These are phyloP conservation scores for Capitulum mitella DNA, from an alignment of 2,888 invertebrate genomes.

Conservation along the genomic window DNA sequence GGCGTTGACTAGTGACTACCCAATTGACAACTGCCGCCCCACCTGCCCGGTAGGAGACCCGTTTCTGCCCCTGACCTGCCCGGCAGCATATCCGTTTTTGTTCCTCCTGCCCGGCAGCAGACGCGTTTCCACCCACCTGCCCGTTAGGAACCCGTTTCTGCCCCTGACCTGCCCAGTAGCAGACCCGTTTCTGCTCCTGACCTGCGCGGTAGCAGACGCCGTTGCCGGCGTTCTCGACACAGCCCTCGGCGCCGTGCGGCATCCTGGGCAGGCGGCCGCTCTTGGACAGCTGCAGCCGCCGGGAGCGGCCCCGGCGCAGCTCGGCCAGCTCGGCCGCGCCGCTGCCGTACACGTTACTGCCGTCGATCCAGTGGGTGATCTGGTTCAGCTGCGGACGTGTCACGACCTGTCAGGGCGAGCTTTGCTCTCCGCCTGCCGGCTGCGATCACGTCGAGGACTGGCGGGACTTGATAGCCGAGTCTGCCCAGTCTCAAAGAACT, in stretches of 20 bases:
- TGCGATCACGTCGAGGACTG: too few species aligned
- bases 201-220: constrained; percentile 5
- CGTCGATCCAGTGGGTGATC: constrained; percentile 64
- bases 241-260: background rate
- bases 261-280: background rate
- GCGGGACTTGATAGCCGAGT: too few species aligned
- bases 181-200: background rate
- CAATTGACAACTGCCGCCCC: too few species aligned
- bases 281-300: constrained; percentile 46
- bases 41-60: too few species aligned
- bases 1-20: too few species aligned
- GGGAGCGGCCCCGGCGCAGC: constrained; percentile 55
- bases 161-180: background rate
- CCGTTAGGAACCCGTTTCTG: background rate
- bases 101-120: too few species aligned
- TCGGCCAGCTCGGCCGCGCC: constrained; percentile 51
- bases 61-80: too few species aligned
- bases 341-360: constrained; percentile 67
- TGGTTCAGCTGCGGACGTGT: constrained; percentile 61
- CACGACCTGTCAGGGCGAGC: too few species aligned
- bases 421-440: too few species aligned
- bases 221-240: background rate
- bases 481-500: too few species aligned
- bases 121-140: background rate
- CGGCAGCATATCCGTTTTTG: too few species aligned